Percentiles rank a stretch among this genome's conserved stretches.
Evolutionary conservation across 2,113 vertebrate species (phyloP).

Genomic region (Gallinago undulata): DNA sequence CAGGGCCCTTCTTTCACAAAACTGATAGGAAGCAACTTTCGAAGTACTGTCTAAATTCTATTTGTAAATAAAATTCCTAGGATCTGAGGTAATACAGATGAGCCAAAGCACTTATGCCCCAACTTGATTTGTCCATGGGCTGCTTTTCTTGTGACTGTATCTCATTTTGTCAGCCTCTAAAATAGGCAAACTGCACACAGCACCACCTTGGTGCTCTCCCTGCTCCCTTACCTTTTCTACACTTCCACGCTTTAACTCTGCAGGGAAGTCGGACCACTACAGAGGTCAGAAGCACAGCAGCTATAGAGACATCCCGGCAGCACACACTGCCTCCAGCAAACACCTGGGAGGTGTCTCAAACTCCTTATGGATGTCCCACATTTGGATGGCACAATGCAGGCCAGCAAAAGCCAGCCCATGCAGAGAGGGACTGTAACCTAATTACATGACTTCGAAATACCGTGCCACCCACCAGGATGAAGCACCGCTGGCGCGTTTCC

Average conservation of each 20-base stretch:
- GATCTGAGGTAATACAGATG: neutral
- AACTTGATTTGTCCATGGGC: neutral
- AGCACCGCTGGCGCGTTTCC: rapidly evolving
- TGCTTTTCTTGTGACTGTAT: neutral
- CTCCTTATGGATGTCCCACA: neutral
- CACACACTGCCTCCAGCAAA: neutral
- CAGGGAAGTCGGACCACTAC: neutral
- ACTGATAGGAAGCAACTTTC: neutral
- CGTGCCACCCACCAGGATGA: neutral
- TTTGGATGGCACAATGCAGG: neutral
- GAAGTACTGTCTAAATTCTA: neutral
- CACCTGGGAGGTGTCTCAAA: neutral
- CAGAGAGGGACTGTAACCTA: neutral
- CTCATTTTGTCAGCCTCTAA: neutral
- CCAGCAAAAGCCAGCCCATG: neutral
- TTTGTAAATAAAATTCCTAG: neutral
- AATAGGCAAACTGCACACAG: neutral
- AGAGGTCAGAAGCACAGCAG: neutral
- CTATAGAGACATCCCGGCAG: neutral
- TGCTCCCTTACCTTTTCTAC: neutral
- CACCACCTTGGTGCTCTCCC: neutral
- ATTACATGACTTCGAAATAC: neutral
- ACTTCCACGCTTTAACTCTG: neutral
- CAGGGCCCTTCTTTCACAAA: neutral
- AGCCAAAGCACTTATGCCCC: neutral